Base-by-base conservation (phyloP, 2,113 vertebrate species). In the Pogona vitticeps region DNA sequence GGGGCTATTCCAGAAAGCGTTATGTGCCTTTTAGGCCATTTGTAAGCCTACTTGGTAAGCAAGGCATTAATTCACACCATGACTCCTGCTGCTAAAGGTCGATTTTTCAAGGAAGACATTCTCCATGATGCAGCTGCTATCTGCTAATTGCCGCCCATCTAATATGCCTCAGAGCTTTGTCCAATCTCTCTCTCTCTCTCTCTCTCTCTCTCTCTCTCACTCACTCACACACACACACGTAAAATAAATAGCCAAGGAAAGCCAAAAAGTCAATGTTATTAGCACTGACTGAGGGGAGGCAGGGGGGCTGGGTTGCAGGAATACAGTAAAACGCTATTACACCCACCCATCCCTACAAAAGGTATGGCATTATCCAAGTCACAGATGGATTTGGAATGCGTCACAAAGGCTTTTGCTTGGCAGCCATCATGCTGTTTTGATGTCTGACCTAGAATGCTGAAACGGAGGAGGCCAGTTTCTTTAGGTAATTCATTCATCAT, bases 131-230 rank as follows among this genome's bases (percentile, higher is more conserved):
- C 59, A 75, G 68, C 70, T 84, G 68, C 70, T 67, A 73, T 76
- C 76, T 75, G 82, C 76, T 84, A 88, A 88, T 84, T 75, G 81
- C 70, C 73, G 68, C 40, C 76, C 82, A 58, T 84, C 59, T 79
- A 58, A 56, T 26, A 75, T 56, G 70, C 82, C 82, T 88, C 38
- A 3, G 87, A 84, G 82, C 70, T 84, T 80, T 84, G 76, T 65
- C 77, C 71, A 75, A 84, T 73, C n/a, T n/a, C n/a, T n/a, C n/a
- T n/a, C n/a, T n/a, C n/a, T n/a, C n/a, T n/a, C n/a, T n/a, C n/a
- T n/a, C n/a, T n/a, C n/a, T n/a, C n/a, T n/a, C n/a, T n/a, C n/a
- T n/a, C n/a, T n/a, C n/a, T n/a, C n/a, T n/a, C n/a, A n/a, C n/a
- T n/a, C n/a, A n/a, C n/a, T n/a, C n/a, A n/a, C 46, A 52, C 68